Evolutionary conservation across 2,797 vertebrate species (phyloP).

Genomic region (Heteromormyrus szaboi): DNA sequence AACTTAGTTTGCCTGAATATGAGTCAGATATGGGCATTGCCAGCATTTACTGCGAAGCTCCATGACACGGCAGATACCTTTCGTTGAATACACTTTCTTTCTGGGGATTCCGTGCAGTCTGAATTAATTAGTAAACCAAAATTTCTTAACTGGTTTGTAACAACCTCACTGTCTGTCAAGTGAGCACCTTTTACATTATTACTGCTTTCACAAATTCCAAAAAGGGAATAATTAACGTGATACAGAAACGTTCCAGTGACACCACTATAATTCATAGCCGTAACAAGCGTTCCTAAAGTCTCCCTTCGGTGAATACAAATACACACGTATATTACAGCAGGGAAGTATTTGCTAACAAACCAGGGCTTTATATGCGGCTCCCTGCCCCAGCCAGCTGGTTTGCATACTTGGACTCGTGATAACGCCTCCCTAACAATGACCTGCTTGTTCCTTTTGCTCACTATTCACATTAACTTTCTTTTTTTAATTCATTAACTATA

Average conservation of each 20-base stretch:
- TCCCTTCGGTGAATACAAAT: neutral
- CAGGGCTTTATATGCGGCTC: neutral
- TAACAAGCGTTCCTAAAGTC: neutral
- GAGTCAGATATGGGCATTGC: neutral
- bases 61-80: neutral
- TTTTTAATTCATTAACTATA: neutral
- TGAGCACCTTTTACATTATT: neutral
- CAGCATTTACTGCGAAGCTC: neutral
- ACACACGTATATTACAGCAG: neutral
- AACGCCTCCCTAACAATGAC: conserved; percentile 1
- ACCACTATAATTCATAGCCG: neutral
- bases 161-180: neutral
- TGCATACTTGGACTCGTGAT: neutral
- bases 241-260: neutral
- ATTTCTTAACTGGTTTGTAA: neutral
- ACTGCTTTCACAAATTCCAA: neutral
- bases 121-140: neutral
- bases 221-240: neutral
- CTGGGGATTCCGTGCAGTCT: neutral
- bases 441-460: neutral
- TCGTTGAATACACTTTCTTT: neutral
- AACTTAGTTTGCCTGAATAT: neutral
- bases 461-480: neutral
- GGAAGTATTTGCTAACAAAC: neutral
- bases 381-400: neutral